phyloP scores from a whole-genome alignment of 1,140 invertebrate species.

The Heliothis subflexa region DNA sequence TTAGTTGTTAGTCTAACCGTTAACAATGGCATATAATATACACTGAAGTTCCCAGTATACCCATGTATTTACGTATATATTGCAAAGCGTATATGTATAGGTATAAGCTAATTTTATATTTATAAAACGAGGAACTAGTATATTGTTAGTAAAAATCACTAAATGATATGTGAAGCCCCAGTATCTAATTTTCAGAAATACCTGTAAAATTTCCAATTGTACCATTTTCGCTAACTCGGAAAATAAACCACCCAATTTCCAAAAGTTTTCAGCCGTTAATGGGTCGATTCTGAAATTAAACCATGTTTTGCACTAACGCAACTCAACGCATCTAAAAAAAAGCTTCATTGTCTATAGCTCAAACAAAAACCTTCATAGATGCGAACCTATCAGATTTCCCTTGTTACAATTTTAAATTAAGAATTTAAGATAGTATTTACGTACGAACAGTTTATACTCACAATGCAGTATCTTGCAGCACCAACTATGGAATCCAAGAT shows the following conservation, averaged over 20 bases:
- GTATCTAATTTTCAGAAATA: slow-evolving; percentile 70
- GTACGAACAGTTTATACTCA: slow-evolving; percentile 68
- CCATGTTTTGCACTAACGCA: slow-evolving; percentile 63
- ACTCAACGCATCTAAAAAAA: slow-evolving; percentile 51
- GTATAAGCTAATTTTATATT: slow-evolving; percentile 46
- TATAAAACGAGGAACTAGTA: slow-evolving; percentile 43
- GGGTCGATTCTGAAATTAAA: slow-evolving; percentile 82
- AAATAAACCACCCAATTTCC: slow-evolving; percentile 71
- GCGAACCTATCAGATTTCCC: slow-evolving; percentile 21
- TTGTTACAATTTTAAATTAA: slow-evolving; percentile 1
- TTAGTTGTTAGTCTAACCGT: slow-evolving; percentile 39
- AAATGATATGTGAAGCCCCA: slow-evolving; percentile 67
- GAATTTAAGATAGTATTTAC: neutral
- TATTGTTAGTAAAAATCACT: slow-evolving; percentile 39
- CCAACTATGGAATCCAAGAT: slow-evolving; percentile 84
- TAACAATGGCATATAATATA: slow-evolving; percentile 30
- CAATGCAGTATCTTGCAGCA: slow-evolving; percentile 85
- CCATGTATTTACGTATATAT: slow-evolving; percentile 48
- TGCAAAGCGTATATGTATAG: slow-evolving; percentile 55
- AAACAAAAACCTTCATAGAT: slow-evolving; percentile 27
- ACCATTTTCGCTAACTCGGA: slow-evolving; percentile 77
- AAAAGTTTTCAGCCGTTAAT: slow-evolving; percentile 74
- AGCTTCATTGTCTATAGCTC: slow-evolving; percentile 49
- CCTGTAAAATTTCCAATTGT: slow-evolving; percentile 79
- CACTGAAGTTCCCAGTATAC: slow-evolving; percentile 23